These are phyloP conservation scores for cattle (Bos taurus) DNA, from an alignment of 2,113 vertebrate genomes.

Conservation along the genomic window DNA sequence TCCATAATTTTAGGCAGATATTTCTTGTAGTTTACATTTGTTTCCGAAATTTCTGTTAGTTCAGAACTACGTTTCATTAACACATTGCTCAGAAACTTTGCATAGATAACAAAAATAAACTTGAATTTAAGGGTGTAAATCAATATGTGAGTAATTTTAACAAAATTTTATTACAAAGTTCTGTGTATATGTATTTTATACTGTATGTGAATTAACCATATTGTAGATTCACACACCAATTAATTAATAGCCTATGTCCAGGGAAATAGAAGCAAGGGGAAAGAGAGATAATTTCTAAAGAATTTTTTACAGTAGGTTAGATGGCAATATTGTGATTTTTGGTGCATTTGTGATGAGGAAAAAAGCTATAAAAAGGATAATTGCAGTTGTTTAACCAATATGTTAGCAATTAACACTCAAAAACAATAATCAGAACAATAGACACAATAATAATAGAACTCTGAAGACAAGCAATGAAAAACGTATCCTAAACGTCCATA, in stretches of 20 bases:
- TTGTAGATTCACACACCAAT: background rate
- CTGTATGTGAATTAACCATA: background rate
- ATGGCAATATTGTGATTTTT: background rate
- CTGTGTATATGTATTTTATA: background rate
- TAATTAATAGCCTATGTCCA: background rate
- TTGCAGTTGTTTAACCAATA: background rate
- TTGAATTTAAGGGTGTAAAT: background rate
- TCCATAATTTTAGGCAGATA: background rate
- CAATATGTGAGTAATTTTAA: conserved; percentile 19
- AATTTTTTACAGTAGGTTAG: background rate
- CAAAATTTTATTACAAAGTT: background rate
- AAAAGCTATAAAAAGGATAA: background rate
- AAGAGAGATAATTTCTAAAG: background rate
- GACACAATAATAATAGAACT: background rate
- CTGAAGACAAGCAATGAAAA: background rate
- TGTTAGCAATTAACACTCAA: background rate
- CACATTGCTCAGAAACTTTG: background rate
- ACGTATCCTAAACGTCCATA: background rate
- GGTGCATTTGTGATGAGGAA: background rate
- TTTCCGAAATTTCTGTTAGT: background rate
- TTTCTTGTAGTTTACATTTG: background rate
- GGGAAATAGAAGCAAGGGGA: background rate
- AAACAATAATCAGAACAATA: background rate
- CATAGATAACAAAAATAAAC: background rate
- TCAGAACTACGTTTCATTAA: background rate